A percentile compares a stretch with the other conserved stretches of the same genome.
Evolutionary conservation across 2,888 invertebrate genomes (phyloP).

Genomic region (Lucinisca nassula): DNA sequence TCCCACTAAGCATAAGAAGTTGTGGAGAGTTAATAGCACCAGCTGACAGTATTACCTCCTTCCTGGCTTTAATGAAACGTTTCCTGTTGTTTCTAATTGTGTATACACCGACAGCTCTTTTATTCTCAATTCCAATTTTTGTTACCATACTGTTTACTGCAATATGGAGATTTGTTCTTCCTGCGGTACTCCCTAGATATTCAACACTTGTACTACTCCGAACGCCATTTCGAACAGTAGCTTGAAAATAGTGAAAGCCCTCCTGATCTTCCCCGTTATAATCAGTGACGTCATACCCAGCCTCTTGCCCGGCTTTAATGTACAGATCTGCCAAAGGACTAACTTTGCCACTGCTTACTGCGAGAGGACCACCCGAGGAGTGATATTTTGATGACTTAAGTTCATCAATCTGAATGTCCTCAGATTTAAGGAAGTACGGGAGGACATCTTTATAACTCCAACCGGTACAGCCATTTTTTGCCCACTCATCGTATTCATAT

Average conservation of each 20-base stretch:
- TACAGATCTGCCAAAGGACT: conserved; percentile 77
- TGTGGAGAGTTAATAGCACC: neutral
- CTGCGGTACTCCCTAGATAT: neutral
- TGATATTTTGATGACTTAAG: conserved; percentile 77
- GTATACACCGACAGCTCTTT: neutral
- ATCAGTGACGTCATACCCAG: conserved; percentile 89
- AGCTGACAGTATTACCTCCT: neutral
- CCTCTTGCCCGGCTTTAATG: conserved; percentile 90
- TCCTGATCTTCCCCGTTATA: conserved; percentile 70
- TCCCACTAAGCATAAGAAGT: neutral
- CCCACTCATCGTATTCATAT: conserved; percentile 96
- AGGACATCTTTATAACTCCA: conserved; percentile 96
- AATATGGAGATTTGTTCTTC: neutral
- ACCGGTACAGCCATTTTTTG: conserved; percentile 94
- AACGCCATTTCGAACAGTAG: neutral
- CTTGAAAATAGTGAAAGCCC: neutral
- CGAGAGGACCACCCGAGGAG: conserved; percentile 79
- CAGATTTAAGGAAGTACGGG: conserved; percentile 89
- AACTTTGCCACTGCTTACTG: conserved; percentile 72
- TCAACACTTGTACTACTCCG: neutral
- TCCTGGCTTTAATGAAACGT: neutral
- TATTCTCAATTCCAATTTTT: neutral
- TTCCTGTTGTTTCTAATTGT: neutral
- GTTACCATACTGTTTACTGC: neutral
- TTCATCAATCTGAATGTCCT: conserved; percentile 86